Base-by-base conservation (phyloP, 1,140 invertebrate genomes). In the Copidosoma floridanum region DNA sequence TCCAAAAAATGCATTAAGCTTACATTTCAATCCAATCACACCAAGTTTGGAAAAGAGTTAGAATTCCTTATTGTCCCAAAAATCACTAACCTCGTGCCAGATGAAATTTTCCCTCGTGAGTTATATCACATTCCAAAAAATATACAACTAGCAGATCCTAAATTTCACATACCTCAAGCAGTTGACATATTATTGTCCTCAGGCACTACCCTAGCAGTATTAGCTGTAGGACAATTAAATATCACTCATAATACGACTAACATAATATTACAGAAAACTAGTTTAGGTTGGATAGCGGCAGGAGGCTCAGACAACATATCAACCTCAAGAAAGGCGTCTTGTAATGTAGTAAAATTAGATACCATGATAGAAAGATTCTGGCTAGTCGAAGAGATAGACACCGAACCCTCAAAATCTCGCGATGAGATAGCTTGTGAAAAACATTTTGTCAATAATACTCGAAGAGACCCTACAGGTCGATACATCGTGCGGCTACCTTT, bases 171-270 rank as follows among this genome's bases (percentile, higher is more conserved):
- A 14, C 27, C 50, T 14, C n/a, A 32, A 21, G 27, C 59, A 7
- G 24, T 54, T 12, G 59, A 54, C 20, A 1, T 54, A 1, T 24
- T 61, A 10, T 32, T 54, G 10, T 41, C 32, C 14, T 20, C 52
- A 16, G 44, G 27, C 23, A 8, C 46, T 7, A 47, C 24, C 1
- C 48, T 43, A 10, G 23, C 46, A 20, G 3, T 48, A n/a, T 38
- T 61, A 29, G 46, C 51, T 11, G 21, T 37, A 0, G 43, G 44
- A 37, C 40, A 65, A 32, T 54, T 61, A 1, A 47, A 50, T 10
- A 37, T 61, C 1, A 32, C 5, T 4, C 26, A 51, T 0, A 47
- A 50, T 10, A 37, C 55, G 2, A 32, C 5, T 4, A 29, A 51
- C 0, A n/a, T 51, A 7, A 35, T 27, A 3, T 1, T 32, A 16